phyloP scores from a whole-genome alignment of 2,113 vertebrate genomes.

The Bettongia penicillata region DNA sequence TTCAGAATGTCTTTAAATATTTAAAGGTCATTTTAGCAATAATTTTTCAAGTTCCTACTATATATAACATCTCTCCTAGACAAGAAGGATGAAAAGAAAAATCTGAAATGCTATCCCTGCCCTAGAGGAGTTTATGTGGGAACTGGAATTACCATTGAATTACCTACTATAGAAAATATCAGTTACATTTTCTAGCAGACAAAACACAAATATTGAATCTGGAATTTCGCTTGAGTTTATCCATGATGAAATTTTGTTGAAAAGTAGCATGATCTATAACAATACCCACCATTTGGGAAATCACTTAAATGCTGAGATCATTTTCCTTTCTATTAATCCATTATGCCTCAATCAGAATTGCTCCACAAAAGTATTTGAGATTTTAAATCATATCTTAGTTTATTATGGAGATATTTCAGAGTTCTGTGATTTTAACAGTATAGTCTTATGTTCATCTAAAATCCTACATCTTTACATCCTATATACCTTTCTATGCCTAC shows the following conservation, averaged over 20 bases:
- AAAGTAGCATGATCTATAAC: neutral
- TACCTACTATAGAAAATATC: neutral
- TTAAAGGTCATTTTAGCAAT: neutral
- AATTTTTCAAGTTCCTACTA: neutral
- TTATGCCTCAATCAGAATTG: neutral
- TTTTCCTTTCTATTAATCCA: neutral
- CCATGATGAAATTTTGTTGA: neutral
- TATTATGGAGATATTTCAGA: neutral
- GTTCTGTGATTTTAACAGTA: neutral
- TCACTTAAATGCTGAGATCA: neutral
- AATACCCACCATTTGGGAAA: neutral
- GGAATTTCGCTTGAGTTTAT: neutral
- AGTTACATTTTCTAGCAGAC: neutral
- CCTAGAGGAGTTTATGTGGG: neutral
- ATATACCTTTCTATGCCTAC: neutral
- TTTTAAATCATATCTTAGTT: neutral
- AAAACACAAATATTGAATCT: neutral
- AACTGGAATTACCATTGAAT: neutral
- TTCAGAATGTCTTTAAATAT: neutral
- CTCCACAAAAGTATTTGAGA: neutral
- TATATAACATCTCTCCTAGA: neutral
- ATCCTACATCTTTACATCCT: neutral
- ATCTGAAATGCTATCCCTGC: neutral
- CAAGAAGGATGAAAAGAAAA: neutral
- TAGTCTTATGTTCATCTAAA: neutral